A percentile compares a stretch with the other conserved stretches of the same genome.
Evolutionary conservation across 2,888 invertebrate genomes (phyloP).

Genomic region (Drosophila nr. medialis): DNA sequence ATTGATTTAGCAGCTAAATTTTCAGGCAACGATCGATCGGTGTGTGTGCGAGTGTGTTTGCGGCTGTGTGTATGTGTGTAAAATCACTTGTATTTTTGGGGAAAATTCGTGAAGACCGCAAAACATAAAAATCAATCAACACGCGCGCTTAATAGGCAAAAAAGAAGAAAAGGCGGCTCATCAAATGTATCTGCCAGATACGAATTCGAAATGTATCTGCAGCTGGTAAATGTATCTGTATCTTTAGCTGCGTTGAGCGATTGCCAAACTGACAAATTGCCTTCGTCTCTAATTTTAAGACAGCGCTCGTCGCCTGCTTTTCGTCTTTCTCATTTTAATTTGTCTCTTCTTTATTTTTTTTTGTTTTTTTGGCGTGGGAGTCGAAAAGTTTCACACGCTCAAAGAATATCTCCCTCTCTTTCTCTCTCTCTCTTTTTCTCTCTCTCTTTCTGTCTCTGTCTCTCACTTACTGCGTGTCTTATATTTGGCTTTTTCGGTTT

Average conservation of each 20-base stretch:
- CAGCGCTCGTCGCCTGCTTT: conserved; percentile 43
- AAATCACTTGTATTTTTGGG: conserved; percentile 1
- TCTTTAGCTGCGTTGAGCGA: conserved; percentile 61
- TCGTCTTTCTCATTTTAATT: conserved; percentile 60
- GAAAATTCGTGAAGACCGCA: conserved; percentile 51
- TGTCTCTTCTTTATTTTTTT: conserved; percentile 34
- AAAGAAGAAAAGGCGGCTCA: conserved; percentile 36
- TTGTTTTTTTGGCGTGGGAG: conserved; percentile 68
- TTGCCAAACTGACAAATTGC: conserved; percentile 77
- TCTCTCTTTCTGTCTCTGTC: conserved; percentile 4
- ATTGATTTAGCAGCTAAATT: conserved; percentile 68
- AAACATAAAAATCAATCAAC: conserved; percentile 76
- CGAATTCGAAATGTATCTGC: conserved; percentile 31
- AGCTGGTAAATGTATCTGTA: conserved; percentile 25
- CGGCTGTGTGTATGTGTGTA: neutral
- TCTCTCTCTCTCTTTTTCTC: conserved; percentile 22
- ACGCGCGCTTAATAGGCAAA: conserved; percentile 68
- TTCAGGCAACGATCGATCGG: conserved; percentile 3
- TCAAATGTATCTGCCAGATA: conserved; percentile 78
- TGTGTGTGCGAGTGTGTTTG: conserved; percentile 8
- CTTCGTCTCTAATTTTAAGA: conserved; percentile 75
- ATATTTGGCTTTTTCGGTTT: conserved; percentile 14
- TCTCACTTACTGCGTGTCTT: conserved; percentile 15
- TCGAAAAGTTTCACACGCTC: conserved; percentile 67
- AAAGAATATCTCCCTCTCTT: conserved; percentile 14